phyloP scores from a whole-genome alignment of 2,888 invertebrate species.

The Arctia plantaginis region DNA sequence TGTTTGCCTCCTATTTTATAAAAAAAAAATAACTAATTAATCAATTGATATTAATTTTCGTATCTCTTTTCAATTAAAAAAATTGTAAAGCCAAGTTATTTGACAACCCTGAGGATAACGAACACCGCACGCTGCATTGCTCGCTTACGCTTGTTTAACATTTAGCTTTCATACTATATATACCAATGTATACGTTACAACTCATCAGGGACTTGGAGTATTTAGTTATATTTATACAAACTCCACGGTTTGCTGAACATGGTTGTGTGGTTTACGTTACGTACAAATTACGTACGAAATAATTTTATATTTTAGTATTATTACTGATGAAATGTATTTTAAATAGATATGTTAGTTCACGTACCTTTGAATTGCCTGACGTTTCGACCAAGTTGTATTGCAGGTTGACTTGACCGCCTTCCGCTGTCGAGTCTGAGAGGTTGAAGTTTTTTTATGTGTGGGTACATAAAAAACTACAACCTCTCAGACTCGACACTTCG shows the following conservation, averaged over 20 bases:
- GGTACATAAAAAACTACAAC: too few relatives aligned
- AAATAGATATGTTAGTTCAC: too few relatives aligned
- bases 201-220: slow-evolving; percentile 14
- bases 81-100: not conserved
- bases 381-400: too few relatives aligned
- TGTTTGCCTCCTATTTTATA: too few relatives aligned
- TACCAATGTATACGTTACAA: slow-evolving; percentile 8
- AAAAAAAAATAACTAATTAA: too few relatives aligned
- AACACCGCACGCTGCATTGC: slow-evolving; percentile 14
- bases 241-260: not conserved
- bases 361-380: too few relatives aligned
- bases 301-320: not conserved
- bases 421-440: too few relatives aligned
- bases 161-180: slow-evolving; percentile 8
- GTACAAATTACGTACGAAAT: slow-evolving; percentile 1
- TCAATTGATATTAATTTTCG: slow-evolving; percentile 11
- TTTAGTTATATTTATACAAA: not conserved
- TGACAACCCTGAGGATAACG: slow-evolving; percentile 15
- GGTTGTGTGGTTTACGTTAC: not conserved
- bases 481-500: too few relatives aligned
- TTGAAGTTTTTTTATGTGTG: too few relatives aligned
- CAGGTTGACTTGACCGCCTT: too few relatives aligned
- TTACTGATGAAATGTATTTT: not conserved
- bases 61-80: not conserved
- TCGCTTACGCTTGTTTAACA: slow-evolving; percentile 5